Evolutionary conservation across 2,797 vertebrate species (phyloP).

Genomic region (Lophotriccus pileatus): DNA sequence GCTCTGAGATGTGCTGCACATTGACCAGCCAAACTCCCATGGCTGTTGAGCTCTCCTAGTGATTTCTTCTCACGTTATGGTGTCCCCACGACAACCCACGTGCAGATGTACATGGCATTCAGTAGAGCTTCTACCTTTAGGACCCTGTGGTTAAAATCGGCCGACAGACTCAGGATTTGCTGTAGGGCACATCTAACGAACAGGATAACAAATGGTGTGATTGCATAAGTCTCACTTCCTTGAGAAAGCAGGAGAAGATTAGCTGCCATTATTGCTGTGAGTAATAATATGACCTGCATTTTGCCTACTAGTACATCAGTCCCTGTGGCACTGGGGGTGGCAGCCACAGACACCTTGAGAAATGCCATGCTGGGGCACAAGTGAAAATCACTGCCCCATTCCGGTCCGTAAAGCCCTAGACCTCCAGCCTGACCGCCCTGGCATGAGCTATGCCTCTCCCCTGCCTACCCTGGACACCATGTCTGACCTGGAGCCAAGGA

Average conservation of each 20-base stretch:
- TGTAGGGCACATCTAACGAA: background rate
- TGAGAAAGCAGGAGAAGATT: background rate
- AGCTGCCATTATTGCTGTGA: background rate
- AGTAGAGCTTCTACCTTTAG: background rate
- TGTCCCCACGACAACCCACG: background rate
- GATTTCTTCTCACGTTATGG: background rate
- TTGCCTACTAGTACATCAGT: background rate
- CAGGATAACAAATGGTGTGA: rapidly evolving
- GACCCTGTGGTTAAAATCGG: background rate
- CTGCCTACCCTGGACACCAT: background rate
- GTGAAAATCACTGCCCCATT: rapidly evolving
- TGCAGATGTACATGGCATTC: background rate
- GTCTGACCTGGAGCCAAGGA: background rate
- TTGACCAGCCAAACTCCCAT: background rate
- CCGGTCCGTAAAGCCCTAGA: background rate
- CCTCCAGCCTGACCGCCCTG: background rate
- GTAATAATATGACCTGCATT: background rate
- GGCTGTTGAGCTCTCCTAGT: background rate
- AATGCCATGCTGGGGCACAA: background rate
- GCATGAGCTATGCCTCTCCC: background rate
- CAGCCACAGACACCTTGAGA: background rate
- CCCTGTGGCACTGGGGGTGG: background rate
- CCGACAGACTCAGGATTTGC: background rate
- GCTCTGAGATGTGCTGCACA: background rate
- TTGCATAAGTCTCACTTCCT: background rate